Base-by-base conservation (phyloP, 2,888 invertebrate species). In the Tipula helvola region DNA sequence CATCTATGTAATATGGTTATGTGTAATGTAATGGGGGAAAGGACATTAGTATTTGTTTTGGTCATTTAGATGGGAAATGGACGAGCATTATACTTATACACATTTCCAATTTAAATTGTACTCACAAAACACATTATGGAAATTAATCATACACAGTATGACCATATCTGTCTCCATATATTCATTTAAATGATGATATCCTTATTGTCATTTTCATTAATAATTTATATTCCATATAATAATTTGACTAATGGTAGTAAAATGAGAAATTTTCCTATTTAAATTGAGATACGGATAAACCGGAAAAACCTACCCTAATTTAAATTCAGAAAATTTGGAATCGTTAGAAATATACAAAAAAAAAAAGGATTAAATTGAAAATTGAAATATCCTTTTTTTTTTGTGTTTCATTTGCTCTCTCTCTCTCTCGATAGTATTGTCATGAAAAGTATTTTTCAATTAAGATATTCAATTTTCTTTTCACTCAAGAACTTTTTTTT, bases 131-230 rank as follows among this genome's bases (percentile, higher is more conserved):
- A 71, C 28, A 71, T 71, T 71, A 71, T 71, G 28, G 71, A 71
- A 71, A 71, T 71, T 71, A 71, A 71, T 71, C 71, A 71, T 71
- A 71, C 28, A 28, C 28, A 71, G 10, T 28, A 71, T 71, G 71
- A 28, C 71, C 71, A 71, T 71, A 28, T 71, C 10, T 28, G 4
- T 71, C 4, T 71, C 28, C 28, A n/a, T 4, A 52, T 52, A 52
- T 47, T 7, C 18, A 18, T 57, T 18, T 71, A 71, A 8, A 71
- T 71, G 71, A 71, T 71, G 71, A 71, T 71, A 71, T 71, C 71
- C 71, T 71, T 71, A 71, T 71, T 71, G 71, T 71, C 71, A 71
- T 71, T 71, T 71, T 71, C 71, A 71, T 71, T 71, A 71, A 71
- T 71, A 71, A 71, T 71, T 71, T 71, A 71, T 71, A 10, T 71